Percentiles rank a stretch among this genome's conserved stretches.
phyloP scores from a whole-genome alignment of 1,140 invertebrate species.

The Drosophila navojoa region DNA sequence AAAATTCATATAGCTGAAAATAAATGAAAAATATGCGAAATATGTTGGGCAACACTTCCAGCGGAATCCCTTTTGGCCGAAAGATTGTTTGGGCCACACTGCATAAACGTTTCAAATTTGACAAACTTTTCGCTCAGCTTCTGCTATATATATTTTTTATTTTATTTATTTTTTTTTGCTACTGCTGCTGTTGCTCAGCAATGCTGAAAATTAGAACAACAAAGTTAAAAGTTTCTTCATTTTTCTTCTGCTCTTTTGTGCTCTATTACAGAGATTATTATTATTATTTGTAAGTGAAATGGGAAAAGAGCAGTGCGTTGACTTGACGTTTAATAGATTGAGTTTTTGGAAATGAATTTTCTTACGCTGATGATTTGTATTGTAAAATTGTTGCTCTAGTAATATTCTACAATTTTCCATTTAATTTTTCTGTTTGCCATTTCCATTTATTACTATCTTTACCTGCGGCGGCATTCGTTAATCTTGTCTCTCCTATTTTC shows the following conservation, averaged over 20 bases:
- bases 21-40: conserved; percentile 40
- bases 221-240: not conserved
- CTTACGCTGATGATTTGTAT: no score
- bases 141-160: not conserved
- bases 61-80: conserved; percentile 15
- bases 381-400: no score
- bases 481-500: not conserved
- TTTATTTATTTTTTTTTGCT: not conserved
- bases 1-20: conserved; percentile 42
- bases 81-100: conserved; percentile 16
- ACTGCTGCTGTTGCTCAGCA: not conserved
- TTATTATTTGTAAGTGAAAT: no score
- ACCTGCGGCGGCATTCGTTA: not conserved
- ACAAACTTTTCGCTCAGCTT: not conserved
- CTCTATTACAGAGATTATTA: not conserved
- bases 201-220: conserved; percentile 11
- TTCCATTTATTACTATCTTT: not conserved
- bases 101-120: conserved; percentile 40
- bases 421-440: not conserved
- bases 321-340: no score
- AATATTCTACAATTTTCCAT: no score
- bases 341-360: no score
- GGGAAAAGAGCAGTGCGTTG: not conserved
- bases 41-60: conserved; percentile 28
- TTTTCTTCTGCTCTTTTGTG: not conserved